Base-by-base conservation (phyloP, 1,140 invertebrate genomes). In the Listronotus oregonensis region DNA sequence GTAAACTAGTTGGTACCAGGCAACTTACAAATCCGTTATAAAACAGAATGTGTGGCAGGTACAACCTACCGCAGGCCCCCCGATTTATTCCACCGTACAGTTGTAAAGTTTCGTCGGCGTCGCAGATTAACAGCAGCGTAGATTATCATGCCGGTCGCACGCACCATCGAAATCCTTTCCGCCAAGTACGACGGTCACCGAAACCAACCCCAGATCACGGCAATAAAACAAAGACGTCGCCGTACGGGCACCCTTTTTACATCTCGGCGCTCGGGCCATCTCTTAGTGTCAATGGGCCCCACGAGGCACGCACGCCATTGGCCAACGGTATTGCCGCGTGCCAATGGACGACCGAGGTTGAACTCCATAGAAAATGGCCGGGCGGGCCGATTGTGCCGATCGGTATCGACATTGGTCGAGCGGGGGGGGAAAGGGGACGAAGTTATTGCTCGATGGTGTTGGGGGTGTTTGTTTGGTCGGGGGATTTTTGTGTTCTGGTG, bases 311-410 rank as follows among this genome's bases (percentile, higher is more conserved):
- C 59, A 31, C 46, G 11, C 44, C 37, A 62, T 62, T 62, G 59
- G 59, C 21, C 47, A 21, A 12, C 17, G 37, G 15, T n/a, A n/a
- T 4, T 12, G 17, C 47, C 31, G 44, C 46, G 11, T 47, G 59
- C 59, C 59, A 62, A 62, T 62, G 37, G 39, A 12, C 59, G 27
- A 10, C 6, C 59, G 59, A 50, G 46, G 37, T 50, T 27, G 46
- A 18, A 15, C 32, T 34, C 49, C 10, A 50, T 42, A 62, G 59
- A 62, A 62, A 62, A 62, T 62, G 59, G 59, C 59, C 59, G 59
- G 59, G 59, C 49, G 43, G 49, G 12, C 12, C 47, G 27, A 11
- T 10, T 12, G 14, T 17, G 10, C 32, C 39, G 49, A 42, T 52
- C 17, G 47, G 46, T 18, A 47, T 8, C 42, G 15, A 12, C 7